These are phyloP conservation scores for Tychaedon coryphoeus DNA, from an alignment of 2,113 vertebrate species.

Conservation along the genomic window DNA sequence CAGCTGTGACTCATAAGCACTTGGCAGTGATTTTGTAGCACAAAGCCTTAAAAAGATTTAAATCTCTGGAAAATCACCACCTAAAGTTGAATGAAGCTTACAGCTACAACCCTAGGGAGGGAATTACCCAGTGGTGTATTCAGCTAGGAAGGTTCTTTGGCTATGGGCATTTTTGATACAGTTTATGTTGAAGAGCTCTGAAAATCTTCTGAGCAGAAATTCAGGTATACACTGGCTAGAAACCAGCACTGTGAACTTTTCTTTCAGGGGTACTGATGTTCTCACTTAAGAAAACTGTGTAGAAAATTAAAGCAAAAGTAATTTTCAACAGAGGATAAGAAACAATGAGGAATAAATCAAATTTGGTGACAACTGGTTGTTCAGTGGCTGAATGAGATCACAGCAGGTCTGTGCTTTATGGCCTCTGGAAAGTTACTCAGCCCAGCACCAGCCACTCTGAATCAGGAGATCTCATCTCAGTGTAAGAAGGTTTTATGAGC, in stretches of 20 bases:
- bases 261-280: background rate
- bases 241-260: background rate
- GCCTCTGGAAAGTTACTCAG: background rate
- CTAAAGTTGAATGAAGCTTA: background rate
- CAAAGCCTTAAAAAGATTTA: background rate
- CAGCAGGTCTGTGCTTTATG: background rate
- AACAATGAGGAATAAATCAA: slow-evolving; percentile 1
- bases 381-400: background rate
- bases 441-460: background rate
- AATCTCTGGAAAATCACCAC: background rate
- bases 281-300: background rate
- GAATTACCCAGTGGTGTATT: background rate
- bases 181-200: background rate
- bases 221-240: background rate
- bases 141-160: background rate
- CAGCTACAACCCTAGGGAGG: background rate
- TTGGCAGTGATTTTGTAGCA: background rate
- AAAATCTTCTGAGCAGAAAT: background rate
- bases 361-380: background rate
- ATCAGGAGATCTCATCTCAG: background rate
- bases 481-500: fast-evolving
- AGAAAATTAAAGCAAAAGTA: slow-evolving; percentile 7
- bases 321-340: background rate
- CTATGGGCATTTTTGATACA: background rate
- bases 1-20: background rate